phyloP scores from a whole-genome alignment of 1,140 invertebrate genomes.

The Onthophagus taurus region DNA sequence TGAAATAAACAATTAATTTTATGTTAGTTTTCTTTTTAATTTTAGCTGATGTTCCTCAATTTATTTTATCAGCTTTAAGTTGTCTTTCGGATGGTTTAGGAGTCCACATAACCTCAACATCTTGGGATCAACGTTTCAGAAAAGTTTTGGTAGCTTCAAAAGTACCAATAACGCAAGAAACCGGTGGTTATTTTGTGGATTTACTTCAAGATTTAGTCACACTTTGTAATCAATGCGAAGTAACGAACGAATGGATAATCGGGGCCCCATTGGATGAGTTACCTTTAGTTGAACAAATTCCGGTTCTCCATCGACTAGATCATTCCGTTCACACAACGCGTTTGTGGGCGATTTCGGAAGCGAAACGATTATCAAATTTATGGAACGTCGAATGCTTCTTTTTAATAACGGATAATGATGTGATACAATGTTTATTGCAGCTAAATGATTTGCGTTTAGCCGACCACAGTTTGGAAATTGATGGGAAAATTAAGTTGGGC shows the following conservation, averaged over 20 bases:
- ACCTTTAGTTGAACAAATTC: slow-evolving; percentile 69
- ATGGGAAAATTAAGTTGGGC: slow-evolving; percentile 35
- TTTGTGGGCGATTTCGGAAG: slow-evolving; percentile 60
- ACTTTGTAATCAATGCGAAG: slow-evolving; percentile 58
- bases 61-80: slow-evolving; percentile 55
- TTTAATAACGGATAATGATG: slow-evolving; percentile 49
- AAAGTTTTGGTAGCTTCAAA: slow-evolving; percentile 37
- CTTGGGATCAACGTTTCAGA: slow-evolving; percentile 66
- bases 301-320: slow-evolving; percentile 66
- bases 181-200: slow-evolving; percentile 51
- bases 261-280: slow-evolving; percentile 57
- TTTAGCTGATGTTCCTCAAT: slow-evolving; percentile 48
- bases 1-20: neutral
- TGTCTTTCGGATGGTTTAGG: slow-evolving; percentile 65
- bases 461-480: slow-evolving; percentile 46
- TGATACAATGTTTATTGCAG: slow-evolving; percentile 54
- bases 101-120: slow-evolving; percentile 60
- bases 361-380: slow-evolving; percentile 55
- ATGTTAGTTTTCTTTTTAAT: slow-evolving; percentile 9
- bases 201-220: slow-evolving; percentile 52
- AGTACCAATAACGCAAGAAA: slow-evolving; percentile 23
- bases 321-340: slow-evolving; percentile 66
- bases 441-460: slow-evolving; percentile 52
- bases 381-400: slow-evolving; percentile 57
- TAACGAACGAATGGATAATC: slow-evolving; percentile 52